Evolutionary conservation across 2,888 invertebrate species (phyloP).

Genomic region (Adineta ricciae): DNA sequence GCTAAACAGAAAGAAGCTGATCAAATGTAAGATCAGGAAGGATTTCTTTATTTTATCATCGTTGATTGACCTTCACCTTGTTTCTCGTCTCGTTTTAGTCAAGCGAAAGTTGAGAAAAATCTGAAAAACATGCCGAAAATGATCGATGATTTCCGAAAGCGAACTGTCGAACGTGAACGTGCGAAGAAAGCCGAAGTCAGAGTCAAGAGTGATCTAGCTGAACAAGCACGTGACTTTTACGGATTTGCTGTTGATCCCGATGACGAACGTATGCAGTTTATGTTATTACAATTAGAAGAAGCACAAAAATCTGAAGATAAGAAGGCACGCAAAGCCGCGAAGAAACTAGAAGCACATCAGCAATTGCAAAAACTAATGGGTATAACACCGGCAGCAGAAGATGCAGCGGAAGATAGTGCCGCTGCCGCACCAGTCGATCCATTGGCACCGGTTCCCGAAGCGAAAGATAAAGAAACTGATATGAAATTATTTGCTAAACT

Average conservation of each 20-base stretch:
- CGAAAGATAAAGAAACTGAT: background rate
- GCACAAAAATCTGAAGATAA: background rate
- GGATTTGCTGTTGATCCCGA: background rate
- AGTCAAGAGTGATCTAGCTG: background rate
- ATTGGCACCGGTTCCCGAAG: background rate
- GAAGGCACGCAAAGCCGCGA: background rate
- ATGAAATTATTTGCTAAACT: constrained; percentile 9
- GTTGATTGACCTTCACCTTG: background rate
- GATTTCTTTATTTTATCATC: background rate
- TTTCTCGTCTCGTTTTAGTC: background rate
- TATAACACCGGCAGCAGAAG: background rate
- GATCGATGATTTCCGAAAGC: background rate
- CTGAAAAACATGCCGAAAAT: background rate
- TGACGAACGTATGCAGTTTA: background rate
- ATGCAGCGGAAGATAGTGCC: background rate
- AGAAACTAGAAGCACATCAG: constrained; percentile 2
- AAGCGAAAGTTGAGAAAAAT: background rate
- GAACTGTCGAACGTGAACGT: background rate
- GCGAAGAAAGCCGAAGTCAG: background rate
- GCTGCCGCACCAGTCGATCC: background rate
- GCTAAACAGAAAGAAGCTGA: background rate
- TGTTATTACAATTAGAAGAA: constrained; percentile 1
- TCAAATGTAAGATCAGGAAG: background rate
- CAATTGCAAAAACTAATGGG: constrained; percentile 1
- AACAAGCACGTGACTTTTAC: background rate